A percentile compares a stretch with the other conserved stretches of the same genome.
Evolutionary conservation across 2,797 vertebrate species (phyloP).

Genomic region (Centroberyx gerrardi): DNA sequence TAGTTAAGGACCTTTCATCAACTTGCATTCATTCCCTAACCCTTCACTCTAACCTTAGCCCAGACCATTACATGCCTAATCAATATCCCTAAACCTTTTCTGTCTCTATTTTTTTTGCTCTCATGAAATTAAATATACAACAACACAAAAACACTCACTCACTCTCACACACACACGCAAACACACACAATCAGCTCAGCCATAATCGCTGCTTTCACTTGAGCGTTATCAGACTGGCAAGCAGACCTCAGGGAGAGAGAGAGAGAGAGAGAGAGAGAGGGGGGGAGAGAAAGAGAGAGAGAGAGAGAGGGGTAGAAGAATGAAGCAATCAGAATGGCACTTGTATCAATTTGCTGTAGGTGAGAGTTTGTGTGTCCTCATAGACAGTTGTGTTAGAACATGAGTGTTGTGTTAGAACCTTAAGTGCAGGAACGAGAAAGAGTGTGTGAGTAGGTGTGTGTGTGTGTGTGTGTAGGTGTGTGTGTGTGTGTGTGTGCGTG

Average conservation of each 20-base stretch:
- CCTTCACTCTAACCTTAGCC: too few species aligned
- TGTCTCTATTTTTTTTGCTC: too few species aligned
- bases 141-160: neutral
- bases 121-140: neutral
- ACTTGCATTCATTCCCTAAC: too few species aligned
- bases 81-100: too few species aligned
- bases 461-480: conserved; percentile 3
- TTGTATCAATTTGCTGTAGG: conserved; percentile 42
- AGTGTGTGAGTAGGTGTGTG: too few species aligned
- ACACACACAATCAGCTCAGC: conserved; percentile 14
- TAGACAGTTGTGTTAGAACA: conserved; percentile 46
- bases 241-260: conserved; percentile 23
- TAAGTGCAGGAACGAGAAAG: too few species aligned
- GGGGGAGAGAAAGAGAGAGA: neutral
- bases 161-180: neutral
- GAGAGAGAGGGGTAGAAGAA: conserved; percentile 14
- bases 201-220: conserved; percentile 49
- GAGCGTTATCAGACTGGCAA: conserved; percentile 26
- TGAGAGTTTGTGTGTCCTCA: conserved; percentile 48
- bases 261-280: conserved; percentile 26
- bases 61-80: too few species aligned
- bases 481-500: neutral
- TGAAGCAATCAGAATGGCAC: conserved; percentile 26
- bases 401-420: neutral
- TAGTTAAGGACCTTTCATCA: too few species aligned